Conservation (phyloP, 2,888 invertebrate genomes). For the Aporophyla lueneburgensis region DNA sequence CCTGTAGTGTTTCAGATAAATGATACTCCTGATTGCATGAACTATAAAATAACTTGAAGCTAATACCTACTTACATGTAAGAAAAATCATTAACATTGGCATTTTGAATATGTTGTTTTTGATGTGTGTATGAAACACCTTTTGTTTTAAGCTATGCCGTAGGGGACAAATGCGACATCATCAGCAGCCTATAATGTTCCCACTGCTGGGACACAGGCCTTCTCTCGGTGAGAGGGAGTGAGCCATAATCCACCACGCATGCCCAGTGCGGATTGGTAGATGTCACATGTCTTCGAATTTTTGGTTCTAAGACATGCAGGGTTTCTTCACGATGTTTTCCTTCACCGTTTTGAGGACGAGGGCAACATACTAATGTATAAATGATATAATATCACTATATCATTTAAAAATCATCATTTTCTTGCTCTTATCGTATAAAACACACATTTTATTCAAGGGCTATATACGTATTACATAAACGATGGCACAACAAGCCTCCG, state of each 20-base stretch:
- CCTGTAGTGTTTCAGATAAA: no score
- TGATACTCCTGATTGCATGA: no score
- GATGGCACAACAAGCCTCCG: slow-evolving; percentile 37
- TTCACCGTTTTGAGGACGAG: neutral
- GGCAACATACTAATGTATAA: neutral
- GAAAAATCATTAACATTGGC: neutral
- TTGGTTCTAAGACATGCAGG: no score
- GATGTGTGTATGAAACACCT: no score
- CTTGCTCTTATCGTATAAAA: neutral
- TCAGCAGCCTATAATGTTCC: no score
- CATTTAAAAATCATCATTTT: neutral
- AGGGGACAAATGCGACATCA: neutral
- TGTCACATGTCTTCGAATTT: no score
- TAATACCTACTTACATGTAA: neutral
- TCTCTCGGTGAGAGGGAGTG: no score
- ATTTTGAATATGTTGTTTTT: neutral
- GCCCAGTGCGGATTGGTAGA: no score
- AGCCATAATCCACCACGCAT: no score
- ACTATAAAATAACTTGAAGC: no score
- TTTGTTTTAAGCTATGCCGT: neutral
- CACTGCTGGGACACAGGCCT: no score
- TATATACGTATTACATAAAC: slow-evolving; percentile 39
- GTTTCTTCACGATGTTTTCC: no score
- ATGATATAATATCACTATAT: neutral
- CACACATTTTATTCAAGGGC: neutral